Evolutionary conservation across 2,888 invertebrate genomes (phyloP).

Genomic region (Coelopa pilipes): DNA sequence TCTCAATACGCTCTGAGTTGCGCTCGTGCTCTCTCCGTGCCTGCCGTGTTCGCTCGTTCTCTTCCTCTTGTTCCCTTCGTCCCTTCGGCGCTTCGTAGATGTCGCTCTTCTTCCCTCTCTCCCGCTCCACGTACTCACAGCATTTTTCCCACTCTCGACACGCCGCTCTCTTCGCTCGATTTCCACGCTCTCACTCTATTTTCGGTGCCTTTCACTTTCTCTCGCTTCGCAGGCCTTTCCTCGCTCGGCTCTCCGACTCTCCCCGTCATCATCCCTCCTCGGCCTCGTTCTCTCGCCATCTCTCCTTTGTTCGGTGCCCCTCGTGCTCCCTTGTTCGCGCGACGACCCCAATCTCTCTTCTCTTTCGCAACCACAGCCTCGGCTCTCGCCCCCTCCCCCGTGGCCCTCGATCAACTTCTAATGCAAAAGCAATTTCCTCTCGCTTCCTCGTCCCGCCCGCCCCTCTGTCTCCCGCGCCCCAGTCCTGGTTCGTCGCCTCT

Average conservation of each 20-base stretch:
- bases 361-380: no score
- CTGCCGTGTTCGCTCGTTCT: not conserved
- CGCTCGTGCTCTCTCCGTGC: not conserved
- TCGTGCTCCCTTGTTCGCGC: no score
- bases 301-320: no score
- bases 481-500: no score
- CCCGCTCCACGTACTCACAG: not conserved
- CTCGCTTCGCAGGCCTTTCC: no score
- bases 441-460: not conserved
- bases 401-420: slow-evolving; percentile 38
- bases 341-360: no score
- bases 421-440: slow-evolving; percentile 60
- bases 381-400: no score
- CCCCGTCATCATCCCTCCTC: no score
- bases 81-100: not conserved
- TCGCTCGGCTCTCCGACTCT: no score
- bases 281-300: no score
- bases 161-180: slow-evolving; percentile 33
- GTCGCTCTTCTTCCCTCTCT: not conserved
- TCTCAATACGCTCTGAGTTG: not conserved
- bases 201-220: no score
- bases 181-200: slow-evolving; percentile 40
- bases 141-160: not conserved
- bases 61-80: not conserved
- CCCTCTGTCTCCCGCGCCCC: not conserved